phyloP scores from a whole-genome alignment of 2,113 vertebrate genomes.

The Melanerpes aurifrons region DNA sequence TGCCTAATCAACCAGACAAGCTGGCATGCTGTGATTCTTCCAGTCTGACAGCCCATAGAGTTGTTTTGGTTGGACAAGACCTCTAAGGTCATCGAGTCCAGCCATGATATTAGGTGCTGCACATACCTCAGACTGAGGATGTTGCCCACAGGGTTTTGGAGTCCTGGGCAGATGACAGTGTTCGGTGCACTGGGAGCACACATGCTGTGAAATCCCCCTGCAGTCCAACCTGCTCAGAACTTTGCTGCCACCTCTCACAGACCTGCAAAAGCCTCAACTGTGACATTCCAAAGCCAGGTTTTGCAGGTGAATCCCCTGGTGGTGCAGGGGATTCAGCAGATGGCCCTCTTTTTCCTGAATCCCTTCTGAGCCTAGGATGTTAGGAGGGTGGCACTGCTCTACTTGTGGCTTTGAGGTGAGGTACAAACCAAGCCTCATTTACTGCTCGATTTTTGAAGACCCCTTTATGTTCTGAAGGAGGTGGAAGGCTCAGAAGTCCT shows the following conservation, averaged over 20 bases:
- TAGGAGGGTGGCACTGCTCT: constrained; percentile 30
- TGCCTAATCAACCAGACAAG: too few relatives aligned
- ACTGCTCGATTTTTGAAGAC: constrained; percentile 38
- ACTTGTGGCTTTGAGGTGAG: constrained; percentile 40
- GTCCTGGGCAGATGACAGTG: background rate
- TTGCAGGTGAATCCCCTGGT: background rate
- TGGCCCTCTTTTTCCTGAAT: constrained; percentile 67
- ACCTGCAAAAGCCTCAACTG: background rate
- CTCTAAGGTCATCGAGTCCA: too few relatives aligned
- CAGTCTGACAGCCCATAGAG: too few relatives aligned
- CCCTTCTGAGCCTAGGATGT: constrained; percentile 14
- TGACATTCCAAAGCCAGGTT: background rate
- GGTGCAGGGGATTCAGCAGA: constrained; percentile 62
- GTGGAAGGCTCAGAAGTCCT: background rate
- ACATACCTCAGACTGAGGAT: background rate
- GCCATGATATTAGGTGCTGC: background rate
- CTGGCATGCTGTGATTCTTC: too few relatives aligned
- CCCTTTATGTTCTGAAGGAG: constrained; percentile 18
- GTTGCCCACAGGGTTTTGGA: background rate
- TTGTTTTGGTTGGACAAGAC: too few relatives aligned
- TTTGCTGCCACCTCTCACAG: background rate
- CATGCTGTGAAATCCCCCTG: background rate
- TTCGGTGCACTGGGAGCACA: background rate
- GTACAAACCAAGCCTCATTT: constrained; percentile 34
- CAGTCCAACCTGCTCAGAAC: background rate